Conservation (phyloP, 2,888 invertebrate species). For the Coelogynopora nodosa region DNA sequence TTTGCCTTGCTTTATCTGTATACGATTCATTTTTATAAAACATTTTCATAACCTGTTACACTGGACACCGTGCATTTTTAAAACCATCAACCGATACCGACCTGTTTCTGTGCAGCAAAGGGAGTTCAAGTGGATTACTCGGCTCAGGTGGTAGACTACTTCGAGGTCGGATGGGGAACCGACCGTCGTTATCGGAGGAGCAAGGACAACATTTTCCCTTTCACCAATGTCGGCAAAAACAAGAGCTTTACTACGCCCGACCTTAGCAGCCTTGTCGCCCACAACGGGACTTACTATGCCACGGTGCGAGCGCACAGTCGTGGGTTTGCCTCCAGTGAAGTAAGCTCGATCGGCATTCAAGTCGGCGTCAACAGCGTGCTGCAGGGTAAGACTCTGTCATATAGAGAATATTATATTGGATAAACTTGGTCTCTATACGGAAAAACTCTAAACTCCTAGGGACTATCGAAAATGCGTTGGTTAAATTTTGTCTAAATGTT, state of each 20-base stretch:
- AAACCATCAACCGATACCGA: no score
- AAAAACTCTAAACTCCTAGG: no score
- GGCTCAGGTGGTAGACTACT: slow-evolving; percentile 50
- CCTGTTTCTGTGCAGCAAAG: slow-evolving; percentile 39
- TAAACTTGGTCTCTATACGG: no score
- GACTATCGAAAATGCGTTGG: no score
- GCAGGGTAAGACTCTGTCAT: neutral
- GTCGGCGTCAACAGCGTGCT: slow-evolving; percentile 49
- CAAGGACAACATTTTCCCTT: slow-evolving; percentile 51
- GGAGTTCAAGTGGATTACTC: slow-evolving; percentile 19
- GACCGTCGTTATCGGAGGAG: slow-evolving; percentile 51
- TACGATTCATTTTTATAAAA: no score
- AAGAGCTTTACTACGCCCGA: slow-evolving; percentile 50
- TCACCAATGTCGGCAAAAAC: slow-evolving; percentile 50
- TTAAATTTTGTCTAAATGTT: no score
- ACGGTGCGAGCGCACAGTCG: slow-evolving; percentile 51
- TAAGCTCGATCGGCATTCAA: slow-evolving; percentile 51
- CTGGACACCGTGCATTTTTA: no score
- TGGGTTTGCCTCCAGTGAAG: slow-evolving; percentile 48
- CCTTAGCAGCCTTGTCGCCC: slow-evolving; percentile 48
- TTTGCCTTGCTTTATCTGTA: no score
- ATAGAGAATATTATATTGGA: no score
- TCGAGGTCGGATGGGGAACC: slow-evolving; percentile 52
- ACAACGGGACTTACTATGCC: slow-evolving; percentile 50
- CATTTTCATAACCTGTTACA: no score